phyloP scores from a whole-genome alignment of 2,113 vertebrate genomes.

The Lampris incognitus region DNA sequence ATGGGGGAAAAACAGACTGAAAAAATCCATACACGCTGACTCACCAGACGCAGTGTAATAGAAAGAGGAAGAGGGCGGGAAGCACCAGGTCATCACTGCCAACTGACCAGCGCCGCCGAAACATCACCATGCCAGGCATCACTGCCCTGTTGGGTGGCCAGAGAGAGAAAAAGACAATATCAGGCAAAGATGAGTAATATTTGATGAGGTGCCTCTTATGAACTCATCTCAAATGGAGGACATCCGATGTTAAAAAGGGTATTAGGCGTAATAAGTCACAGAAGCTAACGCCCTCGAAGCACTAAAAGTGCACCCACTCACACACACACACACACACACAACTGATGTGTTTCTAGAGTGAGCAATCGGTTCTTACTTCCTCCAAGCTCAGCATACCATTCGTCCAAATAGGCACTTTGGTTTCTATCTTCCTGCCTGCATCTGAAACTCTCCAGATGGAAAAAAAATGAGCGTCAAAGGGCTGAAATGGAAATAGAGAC shows the following conservation, averaged over 20 bases:
- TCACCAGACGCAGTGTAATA: conserved; percentile 97
- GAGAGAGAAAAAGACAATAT: neutral
- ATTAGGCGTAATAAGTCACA: too few relatives aligned
- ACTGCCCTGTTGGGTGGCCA: conserved; percentile 77
- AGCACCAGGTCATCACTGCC: conserved; percentile 99
- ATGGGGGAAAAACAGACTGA: neutral
- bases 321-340: conserved; percentile 18
- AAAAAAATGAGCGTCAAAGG: conserved; percentile 24
- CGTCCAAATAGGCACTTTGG: neutral
- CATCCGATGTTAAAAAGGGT: neutral
- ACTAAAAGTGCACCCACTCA: neutral
- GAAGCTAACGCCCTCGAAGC: too few relatives aligned
- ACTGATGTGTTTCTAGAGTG: conserved; percentile 5
- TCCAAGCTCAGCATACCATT: conserved; percentile 7
- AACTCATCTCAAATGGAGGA: neutral
- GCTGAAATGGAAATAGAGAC: conserved; percentile 31
- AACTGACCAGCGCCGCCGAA: conserved; percentile 99
- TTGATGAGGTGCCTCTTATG: neutral
- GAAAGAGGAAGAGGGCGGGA: conserved; percentile 97
- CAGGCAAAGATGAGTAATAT: conserved; percentile 12
- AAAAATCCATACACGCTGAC: conserved; percentile 35
- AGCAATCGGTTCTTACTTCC: conserved; percentile 1
- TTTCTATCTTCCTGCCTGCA: neutral
- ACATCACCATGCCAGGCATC: conserved; percentile 98
- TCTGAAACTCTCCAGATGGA: conserved; percentile 8